These are phyloP conservation scores for Xiphophorus maculatus DNA, from an alignment of 2,113 vertebrate species.

Conservation along the genomic window DNA sequence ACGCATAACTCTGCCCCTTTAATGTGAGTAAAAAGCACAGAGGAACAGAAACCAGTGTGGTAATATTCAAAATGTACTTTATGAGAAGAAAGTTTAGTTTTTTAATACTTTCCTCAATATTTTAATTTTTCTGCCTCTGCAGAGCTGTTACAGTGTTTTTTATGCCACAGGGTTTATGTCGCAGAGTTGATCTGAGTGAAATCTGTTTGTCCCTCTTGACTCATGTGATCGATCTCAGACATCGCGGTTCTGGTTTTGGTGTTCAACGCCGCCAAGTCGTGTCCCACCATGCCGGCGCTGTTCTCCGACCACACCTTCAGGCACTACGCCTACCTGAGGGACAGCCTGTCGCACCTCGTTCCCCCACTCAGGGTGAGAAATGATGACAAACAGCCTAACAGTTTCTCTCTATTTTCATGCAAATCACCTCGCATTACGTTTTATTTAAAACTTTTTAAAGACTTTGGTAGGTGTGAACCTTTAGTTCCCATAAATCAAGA, in stretches of 20 bases:
- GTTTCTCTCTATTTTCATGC: not conserved
- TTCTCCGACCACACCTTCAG: conserved; percentile 97
- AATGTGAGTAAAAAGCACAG: not conserved
- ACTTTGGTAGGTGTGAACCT: not conserved
- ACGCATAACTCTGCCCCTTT: too few relatives aligned
- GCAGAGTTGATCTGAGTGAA: rapidly evolving
- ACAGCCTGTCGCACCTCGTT: conserved; percentile 96
- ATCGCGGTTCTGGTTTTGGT: conserved; percentile 96
- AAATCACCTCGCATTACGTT: not conserved
- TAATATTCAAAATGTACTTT: too few relatives aligned
- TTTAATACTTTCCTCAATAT: too few relatives aligned
- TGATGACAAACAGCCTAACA: not conserved
- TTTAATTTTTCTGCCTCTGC: not conserved
- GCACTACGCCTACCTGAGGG: conserved; percentile 94
- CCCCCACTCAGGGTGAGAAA: conserved; percentile 87
- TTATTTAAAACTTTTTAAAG: not conserved
- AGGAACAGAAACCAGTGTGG: not conserved
- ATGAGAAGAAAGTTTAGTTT: too few relatives aligned
- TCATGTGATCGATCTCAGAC: conserved; percentile 75
- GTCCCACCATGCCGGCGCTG: conserved; percentile 94
- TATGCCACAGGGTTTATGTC: not conserved
- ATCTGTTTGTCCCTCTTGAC: conserved; percentile 22
- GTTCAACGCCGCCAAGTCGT: conserved; percentile 94
- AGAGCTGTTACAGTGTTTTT: not conserved
- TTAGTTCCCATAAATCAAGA: not conserved